Evolutionary conservation across 2,113 vertebrate genomes (phyloP).

Genomic region (Cricetomys ansorgei): DNA sequence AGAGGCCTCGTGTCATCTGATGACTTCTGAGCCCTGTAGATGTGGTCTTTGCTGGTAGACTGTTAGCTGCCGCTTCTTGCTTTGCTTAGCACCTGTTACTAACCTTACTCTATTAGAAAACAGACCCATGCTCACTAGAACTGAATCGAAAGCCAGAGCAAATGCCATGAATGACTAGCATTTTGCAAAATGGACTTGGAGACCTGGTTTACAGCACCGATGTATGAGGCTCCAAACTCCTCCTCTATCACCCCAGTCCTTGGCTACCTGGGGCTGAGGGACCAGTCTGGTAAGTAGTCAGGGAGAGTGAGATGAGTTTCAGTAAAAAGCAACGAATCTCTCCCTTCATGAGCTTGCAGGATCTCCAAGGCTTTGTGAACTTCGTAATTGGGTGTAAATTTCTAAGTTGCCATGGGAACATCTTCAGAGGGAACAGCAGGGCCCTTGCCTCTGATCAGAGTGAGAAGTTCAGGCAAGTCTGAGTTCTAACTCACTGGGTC

Average conservation of each 20-base stretch:
- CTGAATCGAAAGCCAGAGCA: slow-evolving; percentile 1
- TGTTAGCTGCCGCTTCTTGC: slow-evolving; percentile 15
- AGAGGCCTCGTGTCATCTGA: neutral
- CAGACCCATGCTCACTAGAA: slow-evolving; percentile 6
- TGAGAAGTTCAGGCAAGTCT: neutral
- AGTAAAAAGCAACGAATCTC: neutral
- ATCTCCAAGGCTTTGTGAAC: neutral
- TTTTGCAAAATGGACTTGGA: neutral
- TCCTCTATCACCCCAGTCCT: slow-evolving; percentile 1
- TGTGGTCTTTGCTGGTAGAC: neutral
- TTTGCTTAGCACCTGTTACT: neutral
- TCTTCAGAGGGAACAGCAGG: neutral
- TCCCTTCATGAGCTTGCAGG: neutral
- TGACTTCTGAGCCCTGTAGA: neutral
- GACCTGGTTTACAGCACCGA: neutral
- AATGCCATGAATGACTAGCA: neutral
- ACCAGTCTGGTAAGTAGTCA: neutral
- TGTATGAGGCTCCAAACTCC: neutral
- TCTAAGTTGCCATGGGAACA: neutral
- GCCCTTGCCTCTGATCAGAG: neutral
- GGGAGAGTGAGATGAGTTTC: neutral
- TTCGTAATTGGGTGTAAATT: neutral
- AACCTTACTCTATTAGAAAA: neutral
- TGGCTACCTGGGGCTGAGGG: neutral
- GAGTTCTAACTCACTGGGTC: neutral